Percentiles rank a stretch among this genome's conserved stretches.
Evolutionary conservation across 2,888 invertebrate genomes (phyloP).

Genomic region (Caenorhabditis sinica): DNA sequence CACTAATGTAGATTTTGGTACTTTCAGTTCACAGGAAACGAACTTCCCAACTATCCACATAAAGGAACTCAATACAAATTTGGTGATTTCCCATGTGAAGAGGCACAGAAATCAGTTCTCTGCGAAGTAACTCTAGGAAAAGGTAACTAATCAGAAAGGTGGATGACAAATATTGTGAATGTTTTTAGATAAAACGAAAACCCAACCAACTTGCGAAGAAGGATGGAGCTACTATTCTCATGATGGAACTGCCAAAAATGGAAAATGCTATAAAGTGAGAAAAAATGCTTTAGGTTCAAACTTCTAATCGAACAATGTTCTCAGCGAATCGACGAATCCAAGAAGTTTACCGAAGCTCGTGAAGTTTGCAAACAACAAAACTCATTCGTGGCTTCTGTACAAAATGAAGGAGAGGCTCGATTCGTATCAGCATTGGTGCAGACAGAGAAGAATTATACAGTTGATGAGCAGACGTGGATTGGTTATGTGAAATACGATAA

Average conservation of each 20-base stretch:
- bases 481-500: slow-evolving; percentile 57
- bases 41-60: slow-evolving; percentile 59
- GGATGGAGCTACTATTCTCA: slow-evolving; percentile 59
- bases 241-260: slow-evolving; percentile 35
- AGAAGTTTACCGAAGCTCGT: slow-evolving; percentile 51
- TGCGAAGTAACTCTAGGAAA: slow-evolving; percentile 58
- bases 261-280: slow-evolving; percentile 54
- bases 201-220: slow-evolving; percentile 42
- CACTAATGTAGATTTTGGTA: neutral
- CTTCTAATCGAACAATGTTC: neutral
- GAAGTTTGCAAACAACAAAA: slow-evolving; percentile 39
- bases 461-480: slow-evolving; percentile 59
- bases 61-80: slow-evolving; percentile 62
- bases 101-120: slow-evolving; percentile 47
- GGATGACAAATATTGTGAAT: neutral
- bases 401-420: slow-evolving; percentile 53
- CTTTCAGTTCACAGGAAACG: slow-evolving; percentile 63
- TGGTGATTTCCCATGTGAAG: slow-evolving; percentile 58
- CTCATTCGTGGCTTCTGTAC: slow-evolving; percentile 52
- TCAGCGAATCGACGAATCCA: slow-evolving; percentile 44
- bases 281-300: neutral
- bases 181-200: slow-evolving; percentile 25
- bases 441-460: slow-evolving; percentile 43
- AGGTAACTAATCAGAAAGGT: neutral
- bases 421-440: slow-evolving; percentile 58